Conservation (phyloP, 2,888 invertebrate genomes). For the Diploptera punctata region DNA sequence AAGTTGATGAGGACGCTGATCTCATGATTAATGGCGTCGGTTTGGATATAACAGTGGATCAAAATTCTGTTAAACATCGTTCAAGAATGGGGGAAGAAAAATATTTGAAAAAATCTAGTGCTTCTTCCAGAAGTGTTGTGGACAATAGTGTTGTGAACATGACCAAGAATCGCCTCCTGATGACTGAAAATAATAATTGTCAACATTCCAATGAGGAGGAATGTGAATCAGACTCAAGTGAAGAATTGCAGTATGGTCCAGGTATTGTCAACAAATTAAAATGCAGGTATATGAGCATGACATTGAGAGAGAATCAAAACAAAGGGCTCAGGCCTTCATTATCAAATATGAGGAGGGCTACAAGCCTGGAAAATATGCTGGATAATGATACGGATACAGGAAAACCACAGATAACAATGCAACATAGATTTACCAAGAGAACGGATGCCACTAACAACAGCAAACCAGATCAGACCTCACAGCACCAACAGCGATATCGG, state of each 20-base stretch:
- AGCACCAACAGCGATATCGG: slow-evolving; percentile 41
- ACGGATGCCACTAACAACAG: slow-evolving; percentile 35
- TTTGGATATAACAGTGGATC: slow-evolving; percentile 28
- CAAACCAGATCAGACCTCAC: slow-evolving; percentile 24
- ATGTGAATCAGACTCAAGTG: slow-evolving; percentile 65
- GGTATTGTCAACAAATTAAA: slow-evolving; percentile 89
- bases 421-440: slow-evolving; percentile 33
- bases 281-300: slow-evolving; percentile 85
- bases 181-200: slow-evolving; percentile 48
- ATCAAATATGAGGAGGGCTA: slow-evolving; percentile 74
- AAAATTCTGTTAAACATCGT: slow-evolving; percentile 30
- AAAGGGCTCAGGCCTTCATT: slow-evolving; percentile 70
- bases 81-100: slow-evolving; percentile 46
- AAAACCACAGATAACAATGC: slow-evolving; percentile 48
- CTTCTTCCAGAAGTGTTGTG: slow-evolving; percentile 57
- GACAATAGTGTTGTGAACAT: slow-evolving; percentile 55
- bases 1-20: slow-evolving; percentile 18
- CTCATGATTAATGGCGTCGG: slow-evolving; percentile 36
- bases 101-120: slow-evolving; percentile 46
- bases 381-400: slow-evolving; percentile 59
- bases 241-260: slow-evolving; percentile 89
- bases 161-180: slow-evolving; percentile 44
- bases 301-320: slow-evolving; percentile 74
- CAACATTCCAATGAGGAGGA: slow-evolving; percentile 48
- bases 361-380: slow-evolving; percentile 84